phyloP scores from a whole-genome alignment of 2,888 invertebrate genomes.

The Oscheius sp. region DNA sequence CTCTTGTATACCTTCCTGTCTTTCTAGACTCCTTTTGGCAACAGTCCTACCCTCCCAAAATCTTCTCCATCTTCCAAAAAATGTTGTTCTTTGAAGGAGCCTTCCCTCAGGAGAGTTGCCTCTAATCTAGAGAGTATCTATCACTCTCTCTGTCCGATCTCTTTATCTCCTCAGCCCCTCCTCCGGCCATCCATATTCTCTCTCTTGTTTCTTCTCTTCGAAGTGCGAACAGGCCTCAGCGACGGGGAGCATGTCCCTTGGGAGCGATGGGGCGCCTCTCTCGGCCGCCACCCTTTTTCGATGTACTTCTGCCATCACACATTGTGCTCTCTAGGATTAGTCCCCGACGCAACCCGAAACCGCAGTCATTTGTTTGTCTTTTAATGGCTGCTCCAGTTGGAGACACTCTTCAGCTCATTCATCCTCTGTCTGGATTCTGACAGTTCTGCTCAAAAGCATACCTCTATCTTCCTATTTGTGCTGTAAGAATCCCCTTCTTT shows the following conservation, averaged over 20 bases:
- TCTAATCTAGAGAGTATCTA: constrained; percentile 7
- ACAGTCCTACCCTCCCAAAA: constrained; percentile 1
- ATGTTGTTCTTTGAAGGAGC: not conserved
- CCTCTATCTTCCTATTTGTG: not conserved
- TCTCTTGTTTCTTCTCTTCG: constrained; percentile 5
- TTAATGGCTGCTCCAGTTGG: not conserved
- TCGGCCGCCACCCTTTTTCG: not conserved
- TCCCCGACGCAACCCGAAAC: constrained; percentile 20
- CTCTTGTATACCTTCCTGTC: too few relatives aligned
- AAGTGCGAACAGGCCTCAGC: constrained; percentile 24
- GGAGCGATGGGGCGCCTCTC: not conserved
- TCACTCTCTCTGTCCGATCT: too few relatives aligned
- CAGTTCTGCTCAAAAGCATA: too few relatives aligned
- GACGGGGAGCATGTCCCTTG: not conserved
- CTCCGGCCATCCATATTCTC: not conserved
- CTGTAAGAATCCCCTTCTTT: not conserved
- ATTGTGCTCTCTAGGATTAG: constrained; percentile 8
- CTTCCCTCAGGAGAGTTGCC: not conserved
- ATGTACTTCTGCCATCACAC: not conserved
- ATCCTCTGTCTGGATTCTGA: too few relatives aligned
- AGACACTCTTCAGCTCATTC: not conserved
- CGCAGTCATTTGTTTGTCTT: constrained; percentile 5
- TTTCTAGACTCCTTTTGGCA: not conserved
- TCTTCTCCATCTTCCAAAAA: not conserved
- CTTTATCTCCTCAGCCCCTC: too few relatives aligned